Evolutionary conservation across 2,113 vertebrate species (phyloP).

Genomic region (Microtus pennsylvanicus): DNA sequence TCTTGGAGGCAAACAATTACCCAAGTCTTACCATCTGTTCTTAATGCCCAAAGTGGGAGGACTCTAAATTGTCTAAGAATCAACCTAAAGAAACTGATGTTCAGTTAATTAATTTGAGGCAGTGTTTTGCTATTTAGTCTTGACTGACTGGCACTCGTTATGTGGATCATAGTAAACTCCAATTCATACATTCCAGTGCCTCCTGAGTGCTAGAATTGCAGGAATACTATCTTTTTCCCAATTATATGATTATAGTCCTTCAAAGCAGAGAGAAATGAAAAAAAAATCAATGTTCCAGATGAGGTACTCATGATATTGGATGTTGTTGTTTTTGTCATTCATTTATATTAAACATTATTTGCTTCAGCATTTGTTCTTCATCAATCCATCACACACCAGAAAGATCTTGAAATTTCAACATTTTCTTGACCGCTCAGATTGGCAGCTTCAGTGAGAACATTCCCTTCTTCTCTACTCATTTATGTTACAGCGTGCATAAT

Average conservation of each 20-base stretch:
- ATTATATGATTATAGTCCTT: conserved; percentile 6
- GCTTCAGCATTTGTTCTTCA: not conserved
- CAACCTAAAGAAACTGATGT: not conserved
- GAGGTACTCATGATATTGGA: not conserved
- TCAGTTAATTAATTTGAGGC: not conserved
- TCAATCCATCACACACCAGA: not conserved
- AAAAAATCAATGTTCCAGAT: not conserved
- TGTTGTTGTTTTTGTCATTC: not conserved
- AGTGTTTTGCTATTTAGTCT: not conserved
- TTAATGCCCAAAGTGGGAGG: not conserved
- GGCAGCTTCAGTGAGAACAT: not conserved
- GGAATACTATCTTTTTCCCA: not conserved
- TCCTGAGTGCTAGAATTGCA: not conserved
- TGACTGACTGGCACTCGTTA: not conserved
- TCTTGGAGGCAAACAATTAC: not conserved
- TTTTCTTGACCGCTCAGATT: not conserved
- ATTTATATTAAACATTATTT: not conserved
- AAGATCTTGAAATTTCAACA: not conserved
- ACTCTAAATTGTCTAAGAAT: not conserved
- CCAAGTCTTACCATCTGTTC: not conserved
- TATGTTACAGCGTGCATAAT: not conserved
- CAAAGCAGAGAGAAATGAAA: not conserved
- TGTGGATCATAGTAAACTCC: no score
- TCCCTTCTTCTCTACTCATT: not conserved
- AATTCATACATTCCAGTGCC: not conserved